Evolutionary conservation across 2,888 invertebrate species (phyloP), one percentile per base, ranked within the genome.

Genomic region (Himalopsyche japonica): DNA sequence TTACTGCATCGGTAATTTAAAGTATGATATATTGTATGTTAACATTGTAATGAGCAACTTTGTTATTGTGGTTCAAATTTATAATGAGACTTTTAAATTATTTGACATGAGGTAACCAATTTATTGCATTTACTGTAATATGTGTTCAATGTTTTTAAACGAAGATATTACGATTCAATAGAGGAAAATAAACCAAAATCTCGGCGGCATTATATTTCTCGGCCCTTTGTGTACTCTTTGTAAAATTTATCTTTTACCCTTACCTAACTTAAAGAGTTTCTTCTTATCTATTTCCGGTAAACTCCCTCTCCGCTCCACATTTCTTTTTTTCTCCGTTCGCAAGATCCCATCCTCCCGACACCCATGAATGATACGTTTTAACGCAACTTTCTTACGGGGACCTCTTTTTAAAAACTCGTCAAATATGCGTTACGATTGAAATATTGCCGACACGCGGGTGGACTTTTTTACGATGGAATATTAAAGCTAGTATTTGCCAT

Each of bases 351-450:
- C 43, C 76, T 27, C 37, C 81, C 57, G 43, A 47, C 76, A 81
- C 76, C 20, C 57, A 7, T 24, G 20, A 57, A 57, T 57, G 57
- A 57, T 20, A 57, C 57, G n/a, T 57, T 57, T 57, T 57, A 57
- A 57, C 57, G 57, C 57, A 57, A 57, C 57, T 57, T 57, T 57
- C 57, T 57, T 24, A n/a, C 7, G 32, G n/a, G 34, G n/a, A 34
- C 76, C 76, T 43, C 48, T 48, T 76, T 77, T 82, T 76, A 82
- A 82, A 82, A 76, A 47, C 76, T 82, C 82, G 82, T 82, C 82
- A 82, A 77, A 82, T 47, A 82, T 82, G 48, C 82, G 82, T 82
- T 82, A 82, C 76, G 82, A 82, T 82, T 82, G 77, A 76, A 76
- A 32, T 32, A 47, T 48, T 49, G 30, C 77, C 77, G 24, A 12